phyloP scores from a whole-genome alignment of 2,797 vertebrate species.

The Anabas testudineus region DNA sequence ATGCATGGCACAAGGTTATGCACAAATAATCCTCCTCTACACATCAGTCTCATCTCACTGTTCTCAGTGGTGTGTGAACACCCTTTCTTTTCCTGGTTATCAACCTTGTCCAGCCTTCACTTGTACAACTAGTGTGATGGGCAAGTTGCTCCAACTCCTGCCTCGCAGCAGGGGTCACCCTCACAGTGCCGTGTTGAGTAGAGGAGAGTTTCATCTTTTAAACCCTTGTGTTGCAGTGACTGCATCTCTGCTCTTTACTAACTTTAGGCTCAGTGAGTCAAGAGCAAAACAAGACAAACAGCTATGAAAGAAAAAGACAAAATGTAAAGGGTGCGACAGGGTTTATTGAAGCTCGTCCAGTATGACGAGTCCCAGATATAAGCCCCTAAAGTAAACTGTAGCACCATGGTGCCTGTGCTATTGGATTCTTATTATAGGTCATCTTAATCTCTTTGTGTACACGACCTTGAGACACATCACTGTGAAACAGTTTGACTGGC shows the following conservation, averaged over 20 bases:
- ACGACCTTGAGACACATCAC: slow-evolving; percentile 25
- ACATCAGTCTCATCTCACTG: not conserved
- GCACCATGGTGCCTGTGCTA: not conserved
- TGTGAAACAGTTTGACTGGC: slow-evolving; percentile 1
- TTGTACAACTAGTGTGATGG: too few relatives aligned
- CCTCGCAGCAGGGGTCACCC: not conserved
- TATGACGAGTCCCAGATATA: not conserved
- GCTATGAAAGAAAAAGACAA: not conserved
- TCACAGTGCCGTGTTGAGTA: slow-evolving; percentile 2
- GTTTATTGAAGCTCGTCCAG: slow-evolving; percentile 7
- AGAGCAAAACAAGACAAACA: not conserved
- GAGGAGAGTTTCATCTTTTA: slow-evolving; percentile 21
- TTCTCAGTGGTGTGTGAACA: not conserved
- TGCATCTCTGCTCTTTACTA: slow-evolving; percentile 7
- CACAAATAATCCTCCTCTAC: not conserved
- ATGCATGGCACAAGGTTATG: not conserved
- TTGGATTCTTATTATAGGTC: not conserved
- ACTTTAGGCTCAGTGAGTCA: not conserved
- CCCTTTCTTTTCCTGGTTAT: not conserved
- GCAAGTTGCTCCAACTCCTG: not conserved
- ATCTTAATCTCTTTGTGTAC: slow-evolving; percentile 24
- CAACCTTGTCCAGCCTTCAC: too few relatives aligned
- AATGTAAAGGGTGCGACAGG: not conserved
- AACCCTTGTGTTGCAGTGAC: not conserved
- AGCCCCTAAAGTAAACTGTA: slow-evolving; percentile 24